Conservation (phyloP, 1,140 invertebrate species). For the Papilio xuthus region DNA sequence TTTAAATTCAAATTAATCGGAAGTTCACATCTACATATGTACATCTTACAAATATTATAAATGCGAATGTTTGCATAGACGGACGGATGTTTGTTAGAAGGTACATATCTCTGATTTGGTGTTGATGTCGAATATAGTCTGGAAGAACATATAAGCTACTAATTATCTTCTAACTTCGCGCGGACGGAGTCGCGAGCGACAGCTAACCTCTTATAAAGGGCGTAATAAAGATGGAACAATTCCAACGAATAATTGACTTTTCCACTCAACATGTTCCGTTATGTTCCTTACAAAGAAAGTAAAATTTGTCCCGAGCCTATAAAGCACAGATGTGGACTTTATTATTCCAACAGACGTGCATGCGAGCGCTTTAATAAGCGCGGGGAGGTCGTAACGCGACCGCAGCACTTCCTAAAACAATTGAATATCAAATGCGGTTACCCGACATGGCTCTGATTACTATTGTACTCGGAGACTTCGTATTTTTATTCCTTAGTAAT, state of each 20-base stretch:
- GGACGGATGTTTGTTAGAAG: background rate
- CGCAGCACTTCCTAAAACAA: slow-evolving; percentile 15
- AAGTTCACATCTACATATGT: too few species aligned
- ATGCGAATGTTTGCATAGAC: too few species aligned
- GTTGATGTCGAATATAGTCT: too few species aligned
- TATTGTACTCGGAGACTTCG: background rate
- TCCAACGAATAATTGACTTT: background rate
- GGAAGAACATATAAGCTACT: too few species aligned
- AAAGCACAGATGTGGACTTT: slow-evolving; percentile 24
- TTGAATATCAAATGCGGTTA: slow-evolving; percentile 21
- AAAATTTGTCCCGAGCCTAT: slow-evolving; percentile 10
- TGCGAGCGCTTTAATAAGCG: slow-evolving; percentile 22
- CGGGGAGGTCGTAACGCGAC: slow-evolving; percentile 11
- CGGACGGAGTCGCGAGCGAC: too few species aligned
- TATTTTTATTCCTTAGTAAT: background rate
- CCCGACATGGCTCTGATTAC: background rate
- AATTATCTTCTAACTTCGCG: too few species aligned
- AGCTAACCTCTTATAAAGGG: background rate
- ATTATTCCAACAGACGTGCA: slow-evolving; percentile 18
- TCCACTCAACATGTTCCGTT: background rate
- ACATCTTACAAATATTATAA: too few species aligned
- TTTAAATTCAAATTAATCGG: too few species aligned
- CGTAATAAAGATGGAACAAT: background rate
- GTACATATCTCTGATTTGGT: too few species aligned
- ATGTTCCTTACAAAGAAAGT: slow-evolving; percentile 8